These are phyloP conservation scores for Seriola dumerili DNA, from an alignment of 2,113 vertebrate species.

Conservation along the genomic window DNA sequence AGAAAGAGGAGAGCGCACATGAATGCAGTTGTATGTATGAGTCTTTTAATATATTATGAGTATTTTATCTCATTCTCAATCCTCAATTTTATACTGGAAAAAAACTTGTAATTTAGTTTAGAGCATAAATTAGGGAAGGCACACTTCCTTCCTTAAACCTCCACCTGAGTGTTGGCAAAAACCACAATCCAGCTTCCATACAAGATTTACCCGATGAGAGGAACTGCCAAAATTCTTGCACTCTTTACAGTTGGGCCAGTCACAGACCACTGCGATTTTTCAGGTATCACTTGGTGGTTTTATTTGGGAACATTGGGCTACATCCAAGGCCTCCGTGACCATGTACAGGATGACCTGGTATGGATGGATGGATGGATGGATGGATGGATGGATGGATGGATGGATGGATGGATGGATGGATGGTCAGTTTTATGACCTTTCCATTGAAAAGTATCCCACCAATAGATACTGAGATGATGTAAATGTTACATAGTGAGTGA, in stretches of 20 bases:
- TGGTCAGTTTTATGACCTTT: conserved; percentile 5
- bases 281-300: background rate
- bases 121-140: conserved; percentile 46
- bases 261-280: background rate
- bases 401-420: background rate
- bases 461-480: too few species aligned
- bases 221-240: conserved; percentile 38
- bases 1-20: too few species aligned
- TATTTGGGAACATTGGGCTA: background rate
- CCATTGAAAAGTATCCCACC: too few species aligned
- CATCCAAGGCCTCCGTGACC: too few species aligned
- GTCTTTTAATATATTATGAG: too few species aligned
- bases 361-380: too few species aligned
- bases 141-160: conserved; percentile 46
- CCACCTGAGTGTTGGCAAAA: conserved; percentile 33
- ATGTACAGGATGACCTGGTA: too few species aligned
- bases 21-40: too few species aligned
- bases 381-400: too few species aligned
- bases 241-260: conserved; percentile 8
- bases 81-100: too few species aligned
- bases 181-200: conserved; percentile 30
- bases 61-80: too few species aligned
- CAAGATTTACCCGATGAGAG: conserved; percentile 42
- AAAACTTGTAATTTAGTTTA: background rate
- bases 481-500: background rate